Evolutionary conservation across 2,113 vertebrate genomes (phyloP), one percentile per base, ranked within the genome.

Genomic region (Lasiurus cinereus): DNA sequence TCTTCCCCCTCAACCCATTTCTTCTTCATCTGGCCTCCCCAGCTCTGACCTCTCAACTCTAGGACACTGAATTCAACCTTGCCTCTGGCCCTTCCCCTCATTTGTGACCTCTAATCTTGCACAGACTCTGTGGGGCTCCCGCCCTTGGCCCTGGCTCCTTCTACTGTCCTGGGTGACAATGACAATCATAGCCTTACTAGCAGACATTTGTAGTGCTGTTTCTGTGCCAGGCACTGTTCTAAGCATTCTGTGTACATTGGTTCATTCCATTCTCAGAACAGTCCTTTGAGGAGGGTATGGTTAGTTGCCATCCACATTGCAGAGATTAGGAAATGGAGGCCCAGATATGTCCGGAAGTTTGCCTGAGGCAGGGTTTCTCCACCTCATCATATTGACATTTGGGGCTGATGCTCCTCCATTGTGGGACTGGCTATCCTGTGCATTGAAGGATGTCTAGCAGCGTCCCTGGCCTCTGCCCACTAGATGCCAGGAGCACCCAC

Each of bases 191-290:
- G 31, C 11, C 14, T 15, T 31, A 21, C 14, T 7, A 64, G 56
- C 22, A 10, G 6, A 4, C 18, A 4, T 31, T 9, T 2, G 13
- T 5, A 0, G 22, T 12, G n/a, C 8, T 31, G 29, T 5, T 54
- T 48, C 16, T 12, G 43, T 3, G 8, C 14, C 24, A 52, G 48
- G 10, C 11, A 16, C 50, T 31, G 8, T 90, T 80, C 43, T 78
- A 29, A 85, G 50, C 50, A 24, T 43, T 62, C 50, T 2, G 0
- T 29, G 4, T 4, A 1, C 33, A 3, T 33, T 5, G 33, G 43
- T 4, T 48, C 31, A 24, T 33, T 48, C 62, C 24, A 31, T n/a
- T 24, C 29, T 88, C 77, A 52, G 3, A 7, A 22, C 29, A 16
- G 73, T 15, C 86, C 39, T 16, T 0, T 8, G 29, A 73, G 27